Evolutionary conservation across 1,140 invertebrate genomes (phyloP), one percentile per base, ranked within the genome.

Genomic region (Drosophila obscura): DNA sequence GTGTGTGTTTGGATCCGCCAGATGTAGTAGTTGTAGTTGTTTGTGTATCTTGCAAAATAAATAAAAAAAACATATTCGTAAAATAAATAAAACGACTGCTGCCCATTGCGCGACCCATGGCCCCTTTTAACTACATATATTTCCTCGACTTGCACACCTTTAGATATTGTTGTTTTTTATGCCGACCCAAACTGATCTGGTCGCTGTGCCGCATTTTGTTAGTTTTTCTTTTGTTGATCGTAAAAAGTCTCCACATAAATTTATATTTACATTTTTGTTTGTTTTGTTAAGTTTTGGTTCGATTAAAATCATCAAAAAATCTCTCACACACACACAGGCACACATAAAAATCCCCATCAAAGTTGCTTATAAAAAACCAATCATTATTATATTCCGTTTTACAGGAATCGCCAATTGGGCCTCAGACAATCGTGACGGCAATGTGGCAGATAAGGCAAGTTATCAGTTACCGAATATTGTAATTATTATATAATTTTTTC

Each of bases 371-470:
- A 26, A 28, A 13, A 16, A 69, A 78, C 59, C 41, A 77, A 61
- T 60, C 50, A 51, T 35, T 31, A 77, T 62, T 74, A 66, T 57
- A 49, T 73, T 51, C 55, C 66, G 39, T 51, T 48, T 92, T 91
- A 45, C 85, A 92, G 91, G 91, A 76, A 80, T 92, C 59, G 85
- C 90, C 69, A 90, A 90, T 79, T 92, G 91, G 91, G 88, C 81
- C 65, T 73, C 74, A 46, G 91, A 92, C 64, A 90, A 56, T 73
- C 90, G 89, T 45, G 91, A 92, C 89, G 90, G 84, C 67, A 91
- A 83, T 82, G 50, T 81, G 77, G 71, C 90, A 76, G 91, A 92
- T 76, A 92, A 92, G 91, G 91, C 80, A 84, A 91, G 90, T 91
- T 91, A 43, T 43, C 52, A 5, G 19, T 19, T 19, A 41, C 19